Conservation (phyloP, 2,113 vertebrate species). For the Pongo abelii region DNA sequence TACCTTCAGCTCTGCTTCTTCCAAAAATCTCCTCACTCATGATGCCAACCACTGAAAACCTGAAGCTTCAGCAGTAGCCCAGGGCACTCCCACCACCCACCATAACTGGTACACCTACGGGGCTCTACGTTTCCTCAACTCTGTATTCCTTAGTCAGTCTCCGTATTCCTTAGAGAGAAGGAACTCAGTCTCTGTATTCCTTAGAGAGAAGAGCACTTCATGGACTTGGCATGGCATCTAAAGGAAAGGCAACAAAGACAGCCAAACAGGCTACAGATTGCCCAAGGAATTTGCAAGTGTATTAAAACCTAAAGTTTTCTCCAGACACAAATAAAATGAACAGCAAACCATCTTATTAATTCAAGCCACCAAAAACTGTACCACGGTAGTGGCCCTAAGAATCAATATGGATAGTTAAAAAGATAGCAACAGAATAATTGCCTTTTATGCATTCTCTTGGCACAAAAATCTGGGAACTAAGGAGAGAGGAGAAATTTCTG, state of each 20-base stretch:
- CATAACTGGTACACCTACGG: fast-evolving
- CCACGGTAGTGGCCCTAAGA: background rate
- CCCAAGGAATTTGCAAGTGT: background rate
- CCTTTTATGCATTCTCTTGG: background rate
- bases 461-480: background rate
- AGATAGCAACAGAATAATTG: background rate
- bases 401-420: background rate
- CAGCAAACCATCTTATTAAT: background rate
- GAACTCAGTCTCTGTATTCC: background rate
- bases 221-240: background rate
- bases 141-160: too few relatives aligned
- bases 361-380: background rate
- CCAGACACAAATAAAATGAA: background rate
- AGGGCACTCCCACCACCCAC: fast-evolving
- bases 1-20: background rate
- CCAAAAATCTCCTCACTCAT: fast-evolving
- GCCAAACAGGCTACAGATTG: background rate
- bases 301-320: background rate
- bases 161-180: background rate
- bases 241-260: background rate
- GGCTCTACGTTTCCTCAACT: background rate
- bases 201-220: background rate
- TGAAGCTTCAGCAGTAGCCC: too few relatives aligned
- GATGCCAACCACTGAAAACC: background rate
- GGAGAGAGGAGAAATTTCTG: background rate